Base-by-base conservation (phyloP, 2,113 vertebrate genomes). In the Xenopus borealis region DNA sequence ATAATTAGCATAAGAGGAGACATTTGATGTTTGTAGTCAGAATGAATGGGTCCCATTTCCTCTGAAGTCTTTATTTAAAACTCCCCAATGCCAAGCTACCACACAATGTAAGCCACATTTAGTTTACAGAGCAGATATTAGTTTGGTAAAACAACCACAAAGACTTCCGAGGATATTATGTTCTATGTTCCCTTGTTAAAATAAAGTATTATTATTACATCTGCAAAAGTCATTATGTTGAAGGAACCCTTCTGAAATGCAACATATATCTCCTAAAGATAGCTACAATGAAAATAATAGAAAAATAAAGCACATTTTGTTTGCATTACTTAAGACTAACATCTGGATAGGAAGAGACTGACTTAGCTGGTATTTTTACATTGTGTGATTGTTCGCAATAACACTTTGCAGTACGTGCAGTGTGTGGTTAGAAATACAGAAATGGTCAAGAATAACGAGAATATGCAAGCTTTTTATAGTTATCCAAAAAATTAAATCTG, bases 281-380 rank as follows among this genome's bases (percentile, higher is more conserved):
- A 65, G n/a, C 55, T 57, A 13, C 14, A 65, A 72, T 59, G 50
- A 74, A 74, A 66, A 66, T 65, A 58, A 58, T 44, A 74, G n/a
- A 65, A 20, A 72, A 44, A 72, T 72, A 65, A 74, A 74, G n/a
- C 65, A 50, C 44, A 66, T 40, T 66, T 52, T 72, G 50, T 57
- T 53, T 57, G 57, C 66, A 17, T 66, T 58, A 66, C 33, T 58
- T 23, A 66, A 74, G 13, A 45, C 17, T 45, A 30, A 72, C 71
- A 72, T 64, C 71, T 65, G 62, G 46, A 10, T 72, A 61, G 14
- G 46, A 62, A 62, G 61, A 30, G 16, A 46, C n/a, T n/a, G 30
- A 7, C 19, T n/a, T 27, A 20, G 13, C 12, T 50, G n/a, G 40
- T 46, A 47, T 59, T 72, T 18, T 50, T 62, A 27, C 14, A 66